Evolutionary conservation across 2,797 vertebrate genomes (phyloP).

Genomic region (Kryptolebias ocellatus): DNA sequence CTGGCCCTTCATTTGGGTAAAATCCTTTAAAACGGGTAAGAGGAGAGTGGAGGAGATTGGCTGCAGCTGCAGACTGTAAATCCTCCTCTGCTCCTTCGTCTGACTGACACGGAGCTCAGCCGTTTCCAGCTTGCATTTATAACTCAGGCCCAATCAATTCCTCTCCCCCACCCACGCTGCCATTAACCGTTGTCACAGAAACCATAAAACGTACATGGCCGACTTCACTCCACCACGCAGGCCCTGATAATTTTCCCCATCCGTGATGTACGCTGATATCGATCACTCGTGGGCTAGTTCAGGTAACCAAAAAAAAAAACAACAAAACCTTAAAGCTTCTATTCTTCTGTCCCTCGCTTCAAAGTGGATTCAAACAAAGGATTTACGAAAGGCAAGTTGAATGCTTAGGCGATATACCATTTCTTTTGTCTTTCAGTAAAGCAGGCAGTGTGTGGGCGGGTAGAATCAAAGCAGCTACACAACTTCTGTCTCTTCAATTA

Average conservation of each 20-base stretch:
- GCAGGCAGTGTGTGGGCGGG: conserved; percentile 26
- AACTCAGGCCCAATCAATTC: conserved; percentile 64
- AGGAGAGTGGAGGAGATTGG: conserved; percentile 17
- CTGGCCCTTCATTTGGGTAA: conserved; percentile 25
- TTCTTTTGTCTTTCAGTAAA: conserved; percentile 12
- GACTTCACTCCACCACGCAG: conserved; percentile 39
- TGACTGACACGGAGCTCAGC: conserved; percentile 35
- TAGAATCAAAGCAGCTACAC: conserved; percentile 29
- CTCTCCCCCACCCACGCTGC: conserved; percentile 47
- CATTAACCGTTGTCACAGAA: conserved; percentile 67
- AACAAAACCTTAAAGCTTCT: conserved; percentile 28
- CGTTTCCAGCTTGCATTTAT: conserved; percentile 61
- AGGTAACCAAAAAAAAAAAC: conserved; percentile 27
- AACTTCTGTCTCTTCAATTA: conserved; percentile 39
- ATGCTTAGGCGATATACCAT: conserved; percentile 7
- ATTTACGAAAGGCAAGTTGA: conserved; percentile 19
- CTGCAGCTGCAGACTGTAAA: conserved; percentile 46
- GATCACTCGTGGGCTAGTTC: conserved; percentile 39
- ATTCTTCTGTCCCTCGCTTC: conserved; percentile 17
- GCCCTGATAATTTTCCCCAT: conserved; percentile 45
- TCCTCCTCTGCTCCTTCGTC: conserved; percentile 40
- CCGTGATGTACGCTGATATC: conserved; percentile 39
- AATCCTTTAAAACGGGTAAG: conserved; percentile 18
- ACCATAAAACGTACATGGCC: conserved; percentile 62
- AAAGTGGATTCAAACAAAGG: conserved; percentile 30